phyloP scores from a whole-genome alignment of 2,888 invertebrate species.

The Caenorhabditis sp. region DNA sequence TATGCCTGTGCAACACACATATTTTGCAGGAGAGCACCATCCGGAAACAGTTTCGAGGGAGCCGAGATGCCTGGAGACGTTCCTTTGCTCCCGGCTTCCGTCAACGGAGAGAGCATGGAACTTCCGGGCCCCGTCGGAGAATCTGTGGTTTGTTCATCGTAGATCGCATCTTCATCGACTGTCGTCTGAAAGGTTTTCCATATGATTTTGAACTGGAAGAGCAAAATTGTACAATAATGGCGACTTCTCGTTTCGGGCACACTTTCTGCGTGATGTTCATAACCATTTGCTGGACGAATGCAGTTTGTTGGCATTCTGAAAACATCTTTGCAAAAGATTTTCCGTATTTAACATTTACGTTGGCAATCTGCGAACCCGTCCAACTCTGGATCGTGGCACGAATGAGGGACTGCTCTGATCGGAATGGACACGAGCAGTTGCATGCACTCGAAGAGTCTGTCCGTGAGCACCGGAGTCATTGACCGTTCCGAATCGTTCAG shows the following conservation, averaged over 20 bases:
- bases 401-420: conserved; percentile 81
- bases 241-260: conserved; percentile 72
- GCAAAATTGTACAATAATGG: conserved; percentile 63
- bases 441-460: conserved; percentile 71
- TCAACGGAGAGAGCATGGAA: conserved; percentile 56
- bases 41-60: conserved; percentile 24
- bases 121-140: conserved; percentile 44
- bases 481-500: conserved; percentile 86
- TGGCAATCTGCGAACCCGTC: conserved; percentile 85
- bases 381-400: conserved; percentile 81
- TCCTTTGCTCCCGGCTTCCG: conserved; percentile 54
- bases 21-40: conserved; percentile 12
- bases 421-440: conserved; percentile 69
- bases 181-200: conserved; percentile 53
- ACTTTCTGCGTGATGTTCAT: conserved; percentile 79
- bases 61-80: conserved; percentile 29
- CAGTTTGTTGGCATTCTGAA: conserved; percentile 87
- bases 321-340: too few species aligned
- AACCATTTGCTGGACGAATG: conserved; percentile 88
- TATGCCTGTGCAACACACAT: conserved; percentile 55
- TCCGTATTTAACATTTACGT: conserved; percentile 78
- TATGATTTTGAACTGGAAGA: not conserved
- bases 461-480: conserved; percentile 57
- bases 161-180: conserved; percentile 46
- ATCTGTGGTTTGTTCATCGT: conserved; percentile 54